Evolutionary conservation across 2,888 invertebrate genomes (phyloP).

Genomic region (Leucophora obtusa): DNA sequence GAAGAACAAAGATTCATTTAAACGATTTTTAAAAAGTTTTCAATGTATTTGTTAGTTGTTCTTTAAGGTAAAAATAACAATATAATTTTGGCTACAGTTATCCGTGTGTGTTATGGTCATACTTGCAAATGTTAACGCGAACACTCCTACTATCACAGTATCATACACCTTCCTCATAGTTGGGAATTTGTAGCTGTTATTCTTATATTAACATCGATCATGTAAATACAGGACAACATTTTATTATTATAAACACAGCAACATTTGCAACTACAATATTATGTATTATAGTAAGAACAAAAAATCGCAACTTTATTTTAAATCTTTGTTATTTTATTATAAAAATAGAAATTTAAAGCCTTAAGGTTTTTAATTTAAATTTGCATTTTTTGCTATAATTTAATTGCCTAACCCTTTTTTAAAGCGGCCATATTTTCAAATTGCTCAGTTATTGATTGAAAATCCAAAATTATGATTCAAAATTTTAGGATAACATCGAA

Average conservation of each 20-base stretch:
- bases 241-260: conserved; percentile 30
- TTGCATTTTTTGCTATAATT: conserved; percentile 1
- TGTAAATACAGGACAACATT: conserved; percentile 43
- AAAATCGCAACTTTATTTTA: conserved; percentile 45
- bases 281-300: neutral
- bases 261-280: neutral
- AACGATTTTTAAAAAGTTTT: no score
- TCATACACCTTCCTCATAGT: conserved; percentile 5
- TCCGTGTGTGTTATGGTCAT: no score
- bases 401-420: neutral
- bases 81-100: no score
- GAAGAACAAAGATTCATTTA: no score
- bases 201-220: conserved; percentile 52
- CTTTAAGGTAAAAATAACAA: no score
- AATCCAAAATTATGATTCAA: no score
- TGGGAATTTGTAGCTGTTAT: conserved; percentile 2
- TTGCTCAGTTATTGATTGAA: no score
- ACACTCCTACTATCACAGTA: neutral
- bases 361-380: conserved; percentile 41
- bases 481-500: no score
- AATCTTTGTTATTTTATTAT: conserved; percentile 44
- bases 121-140: no score
- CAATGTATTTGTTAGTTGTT: no score
- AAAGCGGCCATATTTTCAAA: no score
- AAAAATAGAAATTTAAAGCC: conserved; percentile 54